phyloP scores from a whole-genome alignment of 1,140 invertebrate species.

The Bacillus rossius region DNA sequence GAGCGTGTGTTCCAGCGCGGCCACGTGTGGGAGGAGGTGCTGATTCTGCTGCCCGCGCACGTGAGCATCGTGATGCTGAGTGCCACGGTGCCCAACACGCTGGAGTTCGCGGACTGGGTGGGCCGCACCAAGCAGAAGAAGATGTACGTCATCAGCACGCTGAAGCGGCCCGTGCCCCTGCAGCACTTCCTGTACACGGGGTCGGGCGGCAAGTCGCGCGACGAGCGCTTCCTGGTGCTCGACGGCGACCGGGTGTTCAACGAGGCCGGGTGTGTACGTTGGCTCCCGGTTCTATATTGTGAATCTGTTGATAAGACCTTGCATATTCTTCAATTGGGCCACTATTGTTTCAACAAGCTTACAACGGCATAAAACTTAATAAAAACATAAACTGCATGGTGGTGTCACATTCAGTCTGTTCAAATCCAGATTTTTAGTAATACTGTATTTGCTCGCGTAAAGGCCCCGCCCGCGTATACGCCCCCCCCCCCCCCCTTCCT shows the following conservation, averaged over 20 bases:
- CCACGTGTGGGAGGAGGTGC: slow-evolving; percentile 98
- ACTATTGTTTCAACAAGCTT: no score
- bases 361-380: no score
- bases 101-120: slow-evolving; percentile 97
- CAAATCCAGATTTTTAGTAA: no score
- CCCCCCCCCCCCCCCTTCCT: no score
- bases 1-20: slow-evolving; percentile 75
- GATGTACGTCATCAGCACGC: slow-evolving; percentile 92
- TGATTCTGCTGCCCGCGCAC: slow-evolving; percentile 91
- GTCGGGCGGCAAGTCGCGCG: slow-evolving; percentile 68
- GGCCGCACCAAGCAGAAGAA: slow-evolving; percentile 88
- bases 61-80: slow-evolving; percentile 96
- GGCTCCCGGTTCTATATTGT: no score
- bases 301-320: no score
- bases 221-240: slow-evolving; percentile 81
- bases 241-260: slow-evolving; percentile 64
- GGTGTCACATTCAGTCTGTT: no score
- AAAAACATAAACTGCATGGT: no score
- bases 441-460: no score
- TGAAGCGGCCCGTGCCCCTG: slow-evolving; percentile 90
- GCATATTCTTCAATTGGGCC: no score
- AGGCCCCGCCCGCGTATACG: no score
- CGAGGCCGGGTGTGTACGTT: slow-evolving; percentile 10
- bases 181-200: slow-evolving; percentile 93
- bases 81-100: slow-evolving; percentile 96